A percentile compares a stretch with the other conserved stretches of the same genome.
Conservation (phyloP, 2,113 vertebrate genomes). For the Prinia subflava region DNA sequence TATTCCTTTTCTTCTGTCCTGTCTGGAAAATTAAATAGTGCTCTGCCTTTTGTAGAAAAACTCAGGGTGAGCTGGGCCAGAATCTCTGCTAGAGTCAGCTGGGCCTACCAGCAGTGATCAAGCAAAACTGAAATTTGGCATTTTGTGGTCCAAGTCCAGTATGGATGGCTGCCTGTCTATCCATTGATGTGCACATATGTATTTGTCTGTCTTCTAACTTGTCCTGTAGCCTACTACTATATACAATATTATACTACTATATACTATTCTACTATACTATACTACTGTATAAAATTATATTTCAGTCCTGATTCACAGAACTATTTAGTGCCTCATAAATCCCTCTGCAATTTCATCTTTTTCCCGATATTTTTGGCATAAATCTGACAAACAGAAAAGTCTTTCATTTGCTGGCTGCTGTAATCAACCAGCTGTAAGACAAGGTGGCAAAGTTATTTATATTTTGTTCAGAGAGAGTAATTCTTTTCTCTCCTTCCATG, state of each 20-base stretch:
- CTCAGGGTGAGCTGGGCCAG: background rate
- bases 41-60: background rate
- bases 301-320: background rate
- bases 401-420: background rate
- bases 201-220: background rate
- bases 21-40: background rate
- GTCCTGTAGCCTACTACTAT: background rate
- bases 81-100: background rate
- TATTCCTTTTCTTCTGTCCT: background rate
- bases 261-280: no score
- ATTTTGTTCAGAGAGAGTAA: background rate
- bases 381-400: background rate
- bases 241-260: background rate
- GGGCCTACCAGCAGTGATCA: background rate
- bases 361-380: background rate
- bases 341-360: background rate
- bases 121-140: background rate
- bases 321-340: conserved; percentile 15
- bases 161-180: background rate
- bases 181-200: accelerated
- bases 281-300: background rate
- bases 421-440: conserved; percentile 29
- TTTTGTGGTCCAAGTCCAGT: background rate
- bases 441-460: conserved; percentile 26
- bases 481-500: background rate